Evolutionary conservation across 2,888 invertebrate species (phyloP).

Genomic region (Agonum fuliginosum): DNA sequence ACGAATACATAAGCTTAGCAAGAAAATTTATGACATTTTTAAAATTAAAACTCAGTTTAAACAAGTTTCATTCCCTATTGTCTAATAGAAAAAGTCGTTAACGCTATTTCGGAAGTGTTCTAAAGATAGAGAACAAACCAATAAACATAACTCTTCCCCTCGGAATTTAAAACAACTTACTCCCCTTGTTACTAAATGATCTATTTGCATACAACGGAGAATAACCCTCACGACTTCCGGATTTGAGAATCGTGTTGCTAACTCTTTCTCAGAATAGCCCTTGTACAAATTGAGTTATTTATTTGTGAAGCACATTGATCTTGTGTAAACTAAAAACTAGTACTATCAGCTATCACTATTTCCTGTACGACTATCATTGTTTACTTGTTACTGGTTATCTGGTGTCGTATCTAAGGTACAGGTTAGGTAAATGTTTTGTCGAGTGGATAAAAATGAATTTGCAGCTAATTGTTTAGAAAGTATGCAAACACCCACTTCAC

Average conservation of each 20-base stretch:
- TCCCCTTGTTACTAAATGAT: constrained; percentile 3
- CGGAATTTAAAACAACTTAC: constrained; percentile 18
- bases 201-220: constrained; percentile 11
- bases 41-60: background rate
- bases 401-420: constrained; percentile 4
- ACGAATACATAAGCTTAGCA: too few species aligned
- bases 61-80: background rate
- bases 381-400: constrained; percentile 22
- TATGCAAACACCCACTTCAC: constrained; percentile 3
- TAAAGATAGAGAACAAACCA: constrained; percentile 14
- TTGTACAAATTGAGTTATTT: background rate
- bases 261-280: background rate
- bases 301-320: constrained; percentile 16
- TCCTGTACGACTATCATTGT: constrained; percentile 26
- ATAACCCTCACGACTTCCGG: constrained; percentile 23
- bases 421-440: constrained; percentile 17
- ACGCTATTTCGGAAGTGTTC: constrained; percentile 8
- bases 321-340: constrained; percentile 24
- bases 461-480: constrained; percentile 28
- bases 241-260: too few species aligned
- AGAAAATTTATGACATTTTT: background rate
- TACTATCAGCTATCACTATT: constrained; percentile 24
- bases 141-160: background rate
- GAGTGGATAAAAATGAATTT: constrained; percentile 13
- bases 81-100: constrained; percentile 11